Base-by-base conservation (phyloP, 2,113 vertebrate species). In the Mesitornis unicolor region DNA sequence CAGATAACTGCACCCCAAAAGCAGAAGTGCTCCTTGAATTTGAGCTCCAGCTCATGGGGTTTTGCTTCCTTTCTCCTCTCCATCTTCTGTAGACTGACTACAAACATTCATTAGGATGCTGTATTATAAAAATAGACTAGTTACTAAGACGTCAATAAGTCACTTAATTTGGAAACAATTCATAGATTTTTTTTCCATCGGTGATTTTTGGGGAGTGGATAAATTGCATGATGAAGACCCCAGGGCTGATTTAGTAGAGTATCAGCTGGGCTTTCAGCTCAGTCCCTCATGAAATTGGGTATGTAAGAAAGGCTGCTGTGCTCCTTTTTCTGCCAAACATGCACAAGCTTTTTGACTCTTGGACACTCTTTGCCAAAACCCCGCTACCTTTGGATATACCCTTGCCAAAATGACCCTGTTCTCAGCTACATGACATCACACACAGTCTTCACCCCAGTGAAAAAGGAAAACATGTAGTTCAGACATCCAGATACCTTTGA, bases 241-340 rank as follows among this genome's bases (percentile, higher is more conserved):
- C 1, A 1, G 24, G 25, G 33, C 22, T 77, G 36, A 57, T 84
- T 33, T 61, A 33, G 19, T 76, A 36, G 22, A 73, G 10, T 35
- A 35, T 82, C 47, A 70, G 33, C 11, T 82, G 60, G 45, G 17
- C 33, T 63, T 94, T 80, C 53, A 51, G 77, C 43, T 60, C 63
- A 31, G 31, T 60, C 19, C 6, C 59, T 69, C 0, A 0, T 56
- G 67, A 89, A 63, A n/a, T 0, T 56, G 43, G 38, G 17, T 42
- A 40, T n/a, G 7, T 28, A 36, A 77, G 10, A 10, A 75, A 87
- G 48, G 45, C 29, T 78, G 51, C 74, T 75, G 14, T 76, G 65
- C 24, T 91, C 18, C 31, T 95, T 84, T 71, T 36, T 24, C 61
- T 94, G 35, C 40, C 43, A 87, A 93, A 79, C 17, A 25, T 6